Evolutionary conservation across 2,888 invertebrate species (phyloP).

Genomic region (Dyspetes luteomarginatus): DNA sequence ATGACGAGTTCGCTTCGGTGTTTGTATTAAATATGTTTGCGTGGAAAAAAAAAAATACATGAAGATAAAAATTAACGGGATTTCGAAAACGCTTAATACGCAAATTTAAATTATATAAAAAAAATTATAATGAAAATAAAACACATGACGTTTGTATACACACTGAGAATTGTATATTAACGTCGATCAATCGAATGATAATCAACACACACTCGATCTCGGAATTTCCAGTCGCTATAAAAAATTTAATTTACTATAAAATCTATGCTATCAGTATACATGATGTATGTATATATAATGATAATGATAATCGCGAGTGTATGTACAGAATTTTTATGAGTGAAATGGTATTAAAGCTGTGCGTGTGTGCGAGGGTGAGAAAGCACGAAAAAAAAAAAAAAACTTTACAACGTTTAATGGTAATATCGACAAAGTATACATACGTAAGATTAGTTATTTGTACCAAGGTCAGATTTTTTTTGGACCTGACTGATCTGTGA

Average conservation of each 20-base stretch:
- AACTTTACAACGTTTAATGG: constrained; percentile 28
- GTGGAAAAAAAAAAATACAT: constrained; percentile 14
- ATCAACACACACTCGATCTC: constrained; percentile 42
- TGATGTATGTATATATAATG: constrained; percentile 26
- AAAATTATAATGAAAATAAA: no score
- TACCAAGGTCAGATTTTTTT: constrained; percentile 30
- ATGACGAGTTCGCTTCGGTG: constrained; percentile 44
- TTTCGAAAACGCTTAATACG: constrained; percentile 58
- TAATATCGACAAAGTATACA: constrained; percentile 31
- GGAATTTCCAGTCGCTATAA: constrained; percentile 24
- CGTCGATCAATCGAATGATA: constrained; percentile 51
- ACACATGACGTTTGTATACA: constrained; percentile 10
- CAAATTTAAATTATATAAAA: constrained; percentile 27
- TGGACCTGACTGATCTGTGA: no score
- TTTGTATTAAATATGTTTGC: constrained; percentile 43
- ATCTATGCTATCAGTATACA: neutral
- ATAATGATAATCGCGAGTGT: constrained; percentile 15
- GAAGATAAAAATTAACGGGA: constrained; percentile 42
- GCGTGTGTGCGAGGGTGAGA: neutral
- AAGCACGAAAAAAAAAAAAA: constrained; percentile 3
- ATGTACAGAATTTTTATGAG: constrained; percentile 52
- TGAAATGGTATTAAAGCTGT: constrained; percentile 3
- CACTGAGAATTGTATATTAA: constrained; percentile 13
- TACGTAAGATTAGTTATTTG: constrained; percentile 44
- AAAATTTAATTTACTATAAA: constrained; percentile 1